phyloP scores from a whole-genome alignment of 1,140 invertebrate species.

The Bombus breviceps region DNA sequence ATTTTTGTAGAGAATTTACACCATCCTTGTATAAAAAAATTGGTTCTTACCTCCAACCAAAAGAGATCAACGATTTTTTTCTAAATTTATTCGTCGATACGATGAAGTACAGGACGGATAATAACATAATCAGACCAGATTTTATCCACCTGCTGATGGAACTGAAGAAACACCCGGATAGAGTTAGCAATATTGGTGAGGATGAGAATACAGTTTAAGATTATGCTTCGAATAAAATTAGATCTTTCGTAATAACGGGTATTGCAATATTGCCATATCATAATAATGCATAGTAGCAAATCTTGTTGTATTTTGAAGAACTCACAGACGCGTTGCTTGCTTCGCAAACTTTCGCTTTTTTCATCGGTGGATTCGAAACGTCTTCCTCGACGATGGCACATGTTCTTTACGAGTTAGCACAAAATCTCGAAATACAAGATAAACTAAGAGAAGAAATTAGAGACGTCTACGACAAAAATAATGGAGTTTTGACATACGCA shows the following conservation, averaged over 20 bases:
- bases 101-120: conserved; percentile 79
- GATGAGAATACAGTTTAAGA: too few species aligned
- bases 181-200: not conserved
- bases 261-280: too few species aligned
- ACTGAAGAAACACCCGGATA: conserved; percentile 73
- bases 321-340: conserved; percentile 65
- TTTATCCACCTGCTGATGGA: conserved; percentile 84
- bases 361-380: conserved; percentile 85
- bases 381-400: conserved; percentile 82
- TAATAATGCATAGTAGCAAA: too few species aligned
- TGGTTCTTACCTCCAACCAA: conserved; percentile 54
- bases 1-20: conserved; percentile 62
- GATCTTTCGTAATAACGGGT: not conserved
- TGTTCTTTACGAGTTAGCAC: conserved; percentile 80
- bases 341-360: conserved; percentile 78
- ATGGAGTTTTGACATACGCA: conserved; percentile 63
- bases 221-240: not conserved
- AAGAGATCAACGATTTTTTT: conserved; percentile 81
- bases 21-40: conserved; percentile 65
- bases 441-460: conserved; percentile 82
- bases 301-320: conserved; percentile 51
- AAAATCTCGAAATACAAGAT: conserved; percentile 82
- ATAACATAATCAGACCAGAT: conserved; percentile 82
- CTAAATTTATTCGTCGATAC: conserved; percentile 78
- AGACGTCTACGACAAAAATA: conserved; percentile 35